A percentile compares a stretch with the other conserved stretches of the same genome.
Evolutionary conservation across 2,888 invertebrate genomes (phyloP).

Genomic region (Therioaphis trifolii): DNA sequence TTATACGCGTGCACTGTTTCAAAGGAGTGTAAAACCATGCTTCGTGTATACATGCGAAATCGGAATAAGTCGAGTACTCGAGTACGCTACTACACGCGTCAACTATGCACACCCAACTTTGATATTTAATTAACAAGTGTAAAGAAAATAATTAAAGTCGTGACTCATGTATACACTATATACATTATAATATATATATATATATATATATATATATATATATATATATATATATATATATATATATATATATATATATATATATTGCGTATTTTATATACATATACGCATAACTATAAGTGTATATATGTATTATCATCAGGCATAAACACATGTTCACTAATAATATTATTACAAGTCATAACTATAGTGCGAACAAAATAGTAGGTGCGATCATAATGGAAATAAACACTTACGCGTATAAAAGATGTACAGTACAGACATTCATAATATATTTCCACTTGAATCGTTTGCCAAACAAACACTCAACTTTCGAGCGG

Average conservation of each 20-base stretch:
- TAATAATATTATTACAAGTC: conserved; percentile 6
- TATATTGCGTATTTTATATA: too few species aligned
- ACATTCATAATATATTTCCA: conserved; percentile 38
- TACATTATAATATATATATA: too few species aligned
- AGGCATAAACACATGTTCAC: too few species aligned
- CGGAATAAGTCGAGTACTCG: not conserved
- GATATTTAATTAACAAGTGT: conserved; percentile 23
- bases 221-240: too few species aligned
- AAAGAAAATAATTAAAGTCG: conserved; percentile 36
- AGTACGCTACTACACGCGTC: not conserved
- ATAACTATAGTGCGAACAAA: not conserved
- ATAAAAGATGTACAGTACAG: not conserved
- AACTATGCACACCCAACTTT: not conserved
- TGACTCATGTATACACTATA: not conserved
- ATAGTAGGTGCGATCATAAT: conserved; percentile 21
- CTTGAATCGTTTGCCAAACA: conserved; percentile 48
- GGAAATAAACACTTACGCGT: conserved; percentile 21
- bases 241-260: too few species aligned
- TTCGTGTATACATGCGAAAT: too few species aligned
- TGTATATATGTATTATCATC: too few species aligned
- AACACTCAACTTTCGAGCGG: conserved; percentile 38
- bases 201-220: too few species aligned
- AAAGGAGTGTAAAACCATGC: too few species aligned
- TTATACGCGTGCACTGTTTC: too few species aligned
- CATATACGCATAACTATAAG: too few species aligned